Percentiles rank a stretch among this genome's conserved stretches.
Evolutionary conservation across 2,797 vertebrate genomes (phyloP).

Genomic region (Melanotaenia boesemani): DNA sequence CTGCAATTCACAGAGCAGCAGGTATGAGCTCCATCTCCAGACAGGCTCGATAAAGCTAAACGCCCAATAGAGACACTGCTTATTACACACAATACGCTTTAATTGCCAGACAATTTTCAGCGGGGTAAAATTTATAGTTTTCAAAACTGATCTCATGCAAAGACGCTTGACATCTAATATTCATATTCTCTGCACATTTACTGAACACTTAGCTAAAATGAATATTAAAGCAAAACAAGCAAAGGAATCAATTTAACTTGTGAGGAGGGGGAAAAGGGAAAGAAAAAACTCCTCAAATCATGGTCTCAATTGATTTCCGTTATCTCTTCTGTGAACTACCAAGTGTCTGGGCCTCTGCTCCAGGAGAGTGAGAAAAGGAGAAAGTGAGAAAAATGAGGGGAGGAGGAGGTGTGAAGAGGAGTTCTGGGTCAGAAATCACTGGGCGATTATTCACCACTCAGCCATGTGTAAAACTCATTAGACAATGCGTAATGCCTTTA

Average conservation of each 20-base stretch:
- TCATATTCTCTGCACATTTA: constrained; percentile 78
- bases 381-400: constrained; percentile 77
- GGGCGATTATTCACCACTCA: constrained; percentile 96
- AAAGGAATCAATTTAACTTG: constrained; percentile 80
- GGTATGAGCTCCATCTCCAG: constrained; percentile 81
- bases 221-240: constrained; percentile 85
- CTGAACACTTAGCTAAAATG: constrained; percentile 77
- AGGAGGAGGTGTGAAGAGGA: constrained; percentile 78
- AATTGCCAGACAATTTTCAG: constrained; percentile 82
- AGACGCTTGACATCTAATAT: constrained; percentile 73
- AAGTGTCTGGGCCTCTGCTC: constrained; percentile 67
- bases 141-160: constrained; percentile 70
- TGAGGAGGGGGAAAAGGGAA: constrained; percentile 37
- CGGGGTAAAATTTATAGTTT: constrained; percentile 73
- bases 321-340: constrained; percentile 72
- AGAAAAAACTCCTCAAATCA: constrained; percentile 79
- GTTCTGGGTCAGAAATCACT: constrained; percentile 85
- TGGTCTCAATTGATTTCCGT: constrained; percentile 82
- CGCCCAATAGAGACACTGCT: constrained; percentile 66
- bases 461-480: constrained; percentile 99
- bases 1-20: constrained; percentile 85
- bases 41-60: constrained; percentile 78
- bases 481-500: constrained; percentile 98
- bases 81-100: constrained; percentile 76
- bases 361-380: constrained; percentile 79